Evolutionary conservation across 1,140 invertebrate species (phyloP).

Genomic region (Charaxes varanes): DNA sequence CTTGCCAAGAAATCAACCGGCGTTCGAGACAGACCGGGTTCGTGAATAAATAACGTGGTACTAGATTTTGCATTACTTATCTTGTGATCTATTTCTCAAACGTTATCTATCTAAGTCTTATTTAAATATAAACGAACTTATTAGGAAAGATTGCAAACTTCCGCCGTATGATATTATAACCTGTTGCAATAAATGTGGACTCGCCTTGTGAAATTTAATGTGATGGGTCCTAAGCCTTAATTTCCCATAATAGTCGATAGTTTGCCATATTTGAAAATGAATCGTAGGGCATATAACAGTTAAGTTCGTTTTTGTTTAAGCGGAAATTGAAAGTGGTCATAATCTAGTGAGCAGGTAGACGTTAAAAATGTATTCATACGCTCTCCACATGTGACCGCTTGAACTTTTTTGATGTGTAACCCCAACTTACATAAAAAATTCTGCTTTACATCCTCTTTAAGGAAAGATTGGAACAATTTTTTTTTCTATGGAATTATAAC

Average conservation of each 20-base stretch:
- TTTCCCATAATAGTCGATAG: conserved; percentile 2
- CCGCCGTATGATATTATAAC: no score
- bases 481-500: no score
- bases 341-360: conserved; percentile 21
- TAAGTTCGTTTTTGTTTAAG: conserved; percentile 2
- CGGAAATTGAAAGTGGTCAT: conserved; percentile 1
- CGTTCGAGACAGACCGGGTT: conserved; percentile 6
- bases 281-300: not conserved
- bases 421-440: no score
- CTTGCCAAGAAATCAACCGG: conserved; percentile 10
- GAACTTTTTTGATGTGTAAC: conserved; percentile 20
- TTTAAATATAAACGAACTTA: conserved; percentile 8
- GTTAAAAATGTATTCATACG: conserved; percentile 25
- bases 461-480: no score
- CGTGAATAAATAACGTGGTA: conserved; percentile 9
- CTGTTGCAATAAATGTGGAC: no score
- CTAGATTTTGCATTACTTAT: conserved; percentile 9
- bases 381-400: conserved; percentile 29
- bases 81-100: conserved; percentile 5
- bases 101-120: conserved; percentile 1
- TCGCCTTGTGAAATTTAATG: conserved; percentile 1
- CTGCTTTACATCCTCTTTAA: no score
- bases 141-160: not conserved
- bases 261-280: not conserved
- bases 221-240: conserved; percentile 2